phyloP scores from a whole-genome alignment of 37 sponge, comb jelly and placozoan genomes.

The Ephydatia muelleri region DNA sequence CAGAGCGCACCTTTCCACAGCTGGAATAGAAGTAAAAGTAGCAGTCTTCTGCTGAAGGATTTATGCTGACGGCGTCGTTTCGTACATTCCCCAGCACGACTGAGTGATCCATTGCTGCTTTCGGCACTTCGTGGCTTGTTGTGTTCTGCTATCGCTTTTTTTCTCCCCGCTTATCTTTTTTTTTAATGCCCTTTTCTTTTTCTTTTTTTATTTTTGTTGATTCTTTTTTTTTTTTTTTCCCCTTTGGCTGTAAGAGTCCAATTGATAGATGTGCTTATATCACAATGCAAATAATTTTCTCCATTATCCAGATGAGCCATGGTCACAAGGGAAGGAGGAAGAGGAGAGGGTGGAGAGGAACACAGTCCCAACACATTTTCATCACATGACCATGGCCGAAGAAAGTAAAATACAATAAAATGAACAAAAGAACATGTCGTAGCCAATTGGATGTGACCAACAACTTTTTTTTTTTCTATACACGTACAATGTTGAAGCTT shows the following conservation, averaged over 20 bases:
- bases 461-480: no score
- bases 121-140: not conserved
- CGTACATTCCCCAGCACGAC: not conserved
- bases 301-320: not conserved
- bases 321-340: not conserved
- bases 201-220: not conserved
- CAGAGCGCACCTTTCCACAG: constrained; percentile 61
- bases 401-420: not conserved
- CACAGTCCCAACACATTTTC: not conserved
- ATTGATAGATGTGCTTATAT: not conserved
- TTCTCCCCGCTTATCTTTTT: no score
- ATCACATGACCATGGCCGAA: not conserved
- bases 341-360: not conserved
- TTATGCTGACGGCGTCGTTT: constrained; percentile 30
- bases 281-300: not conserved
- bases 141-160: not conserved
- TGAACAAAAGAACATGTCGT: not conserved
- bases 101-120: not conserved
- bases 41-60: constrained; percentile 67
- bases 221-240: not conserved
- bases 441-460: no score
- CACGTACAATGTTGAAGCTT: not conserved
- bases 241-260: not conserved
- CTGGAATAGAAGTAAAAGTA: constrained; percentile 83
- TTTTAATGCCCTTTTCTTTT: no score